Percentiles rank a stretch among this genome's conserved stretches.
Evolutionary conservation across 1,140 invertebrate genomes (phyloP).

Genomic region (Lethocerus indicus): DNA sequence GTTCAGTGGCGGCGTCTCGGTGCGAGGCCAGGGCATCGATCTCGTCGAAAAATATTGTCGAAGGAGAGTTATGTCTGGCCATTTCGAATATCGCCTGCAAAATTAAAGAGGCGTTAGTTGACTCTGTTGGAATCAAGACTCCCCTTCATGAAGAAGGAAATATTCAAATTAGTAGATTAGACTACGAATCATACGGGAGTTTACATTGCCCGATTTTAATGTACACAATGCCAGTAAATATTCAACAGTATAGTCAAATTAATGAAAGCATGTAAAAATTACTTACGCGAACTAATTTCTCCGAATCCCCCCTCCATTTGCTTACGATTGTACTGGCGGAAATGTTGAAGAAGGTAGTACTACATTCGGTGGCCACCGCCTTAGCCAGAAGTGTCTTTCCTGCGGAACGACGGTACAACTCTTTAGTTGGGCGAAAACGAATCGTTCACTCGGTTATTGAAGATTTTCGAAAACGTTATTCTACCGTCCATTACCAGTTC

Average conservation of each 20-base stretch:
- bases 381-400: slow-evolving; percentile 82
- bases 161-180: too few relatives aligned
- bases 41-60: slow-evolving; percentile 93
- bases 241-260: too few relatives aligned
- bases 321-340: slow-evolving; percentile 74
- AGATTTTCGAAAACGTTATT: too few relatives aligned
- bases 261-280: background rate
- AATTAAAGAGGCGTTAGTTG: background rate
- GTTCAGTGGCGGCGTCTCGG: slow-evolving; percentile 50
- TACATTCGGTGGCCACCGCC: slow-evolving; percentile 67
- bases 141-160: too few relatives aligned
- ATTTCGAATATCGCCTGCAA: slow-evolving; percentile 66
- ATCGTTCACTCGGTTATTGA: too few relatives aligned
- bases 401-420: too few relatives aligned
- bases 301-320: slow-evolving; percentile 90
- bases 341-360: slow-evolving; percentile 83
- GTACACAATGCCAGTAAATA: too few relatives aligned
- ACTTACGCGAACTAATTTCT: slow-evolving; percentile 70
- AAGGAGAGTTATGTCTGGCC: slow-evolving; percentile 78
- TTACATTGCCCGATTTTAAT: too few relatives aligned
- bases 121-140: too few relatives aligned
- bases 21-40: slow-evolving; percentile 74
- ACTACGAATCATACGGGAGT: too few relatives aligned
- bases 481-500: slow-evolving; percentile 29
- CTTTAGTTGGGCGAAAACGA: too few relatives aligned